Evolutionary conservation across 2,797 vertebrate species (phyloP), one percentile per base, ranked within the genome.

Genomic region (Trachurus trachurus): DNA sequence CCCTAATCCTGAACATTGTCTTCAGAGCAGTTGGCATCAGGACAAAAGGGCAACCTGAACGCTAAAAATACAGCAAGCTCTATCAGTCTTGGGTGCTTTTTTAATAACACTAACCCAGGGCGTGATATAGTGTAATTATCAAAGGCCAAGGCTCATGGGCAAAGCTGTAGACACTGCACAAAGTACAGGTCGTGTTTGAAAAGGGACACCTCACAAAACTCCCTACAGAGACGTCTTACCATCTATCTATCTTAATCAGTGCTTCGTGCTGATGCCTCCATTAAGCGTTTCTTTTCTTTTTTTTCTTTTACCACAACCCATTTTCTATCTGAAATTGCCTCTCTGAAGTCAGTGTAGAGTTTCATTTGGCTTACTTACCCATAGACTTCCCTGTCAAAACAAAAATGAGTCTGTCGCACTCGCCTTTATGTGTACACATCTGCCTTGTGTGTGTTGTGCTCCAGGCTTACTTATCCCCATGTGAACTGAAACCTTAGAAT

Each of bases 51-150:
- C 87, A 82, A 71, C 64, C 68, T 81, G 71, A 79, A 66, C 71
- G 86, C 85, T 84, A 83, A 90, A 89, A 90, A 84, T 87, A 89
- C 65, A 62, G 63, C 39, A 2, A 70, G 49, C 68, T 73, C 68
- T 53, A 75, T 82, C 67, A 82, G 78, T 85, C 74, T 71, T 42
- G 17, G 9, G 69, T 21, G 68, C 31, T 78, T 72, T 64, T 83
- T 78, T 87, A 85, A 87, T 83, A 78, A 87, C 74, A 76, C 7
- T 44, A 82, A 86, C 81, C 59, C 50, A 49, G 73, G 71, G 74
- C 66, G 12, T 68, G 73, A 80, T 76, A 57, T 50, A 56, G 40
- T 82, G 73, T 88, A 86, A 92, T 90, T 85, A 88, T 86, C 71
- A 76, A 57, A 63, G 62, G 34, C 66, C 64, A 61, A 80, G 56